A percentile compares a stretch with the other conserved stretches of the same genome.
Conservation (phyloP, 2,888 invertebrate species). For the Diaperis boleti region DNA sequence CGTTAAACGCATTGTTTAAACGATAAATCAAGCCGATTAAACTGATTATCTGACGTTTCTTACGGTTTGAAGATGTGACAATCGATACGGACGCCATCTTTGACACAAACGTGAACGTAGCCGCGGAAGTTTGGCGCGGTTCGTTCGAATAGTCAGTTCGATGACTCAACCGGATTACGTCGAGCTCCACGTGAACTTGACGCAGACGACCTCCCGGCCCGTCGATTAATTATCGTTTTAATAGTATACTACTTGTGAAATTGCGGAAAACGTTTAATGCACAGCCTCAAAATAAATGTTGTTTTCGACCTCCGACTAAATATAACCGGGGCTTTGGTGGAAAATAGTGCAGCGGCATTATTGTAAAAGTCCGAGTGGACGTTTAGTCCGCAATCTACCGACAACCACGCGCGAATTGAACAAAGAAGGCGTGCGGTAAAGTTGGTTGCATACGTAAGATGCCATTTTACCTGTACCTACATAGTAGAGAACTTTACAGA, state of each 20-base stretch:
- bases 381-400: too few species aligned
- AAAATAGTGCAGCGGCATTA: slow-evolving; percentile 12
- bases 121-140: slow-evolving; percentile 27
- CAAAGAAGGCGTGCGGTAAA: too few species aligned
- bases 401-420: too few species aligned
- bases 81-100: slow-evolving; percentile 65
- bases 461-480: too few species aligned
- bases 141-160: background rate
- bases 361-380: too few species aligned
- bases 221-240: too few species aligned
- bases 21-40: slow-evolving; percentile 46
- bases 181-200: too few species aligned
- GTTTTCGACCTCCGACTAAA: slow-evolving; percentile 10
- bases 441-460: too few species aligned
- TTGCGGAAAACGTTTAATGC: too few species aligned
- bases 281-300: slow-evolving; percentile 11
- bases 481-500: too few species aligned
- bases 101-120: slow-evolving; percentile 54
- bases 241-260: too few species aligned
- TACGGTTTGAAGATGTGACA: slow-evolving; percentile 62
- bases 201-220: too few species aligned
- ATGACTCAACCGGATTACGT: background rate
- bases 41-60: slow-evolving; percentile 56
- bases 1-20: slow-evolving; percentile 47
- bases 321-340: background rate